Evolutionary conservation across 2,113 vertebrate species (phyloP).

Genomic region (Dascyllus trimaculatus): DNA sequence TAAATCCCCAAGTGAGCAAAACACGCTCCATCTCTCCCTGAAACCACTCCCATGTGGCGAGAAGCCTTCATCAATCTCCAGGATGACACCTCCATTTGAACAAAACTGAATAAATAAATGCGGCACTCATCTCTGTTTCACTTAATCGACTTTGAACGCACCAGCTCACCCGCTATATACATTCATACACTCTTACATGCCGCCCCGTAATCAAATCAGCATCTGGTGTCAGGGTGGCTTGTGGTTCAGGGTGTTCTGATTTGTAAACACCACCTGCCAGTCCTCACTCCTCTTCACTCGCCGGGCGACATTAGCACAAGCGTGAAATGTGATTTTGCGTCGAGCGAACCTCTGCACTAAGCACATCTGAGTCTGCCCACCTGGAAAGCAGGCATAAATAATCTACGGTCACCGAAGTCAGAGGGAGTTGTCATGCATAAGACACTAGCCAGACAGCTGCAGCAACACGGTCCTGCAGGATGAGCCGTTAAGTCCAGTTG

Average conservation of each 20-base stretch:
- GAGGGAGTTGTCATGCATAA: constrained; percentile 55
- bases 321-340: constrained; percentile 77
- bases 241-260: constrained; percentile 69
- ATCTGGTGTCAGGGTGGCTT: constrained; percentile 67
- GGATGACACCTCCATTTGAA: constrained; percentile 37
- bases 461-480: constrained; percentile 21
- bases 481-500: constrained; percentile 10
- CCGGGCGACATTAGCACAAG: constrained; percentile 65
- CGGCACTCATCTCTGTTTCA: constrained; percentile 54
- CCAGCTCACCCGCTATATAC: constrained; percentile 58
- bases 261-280: constrained; percentile 80
- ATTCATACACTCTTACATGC: constrained; percentile 62
- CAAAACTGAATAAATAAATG: constrained; percentile 39
- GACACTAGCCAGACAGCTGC: constrained; percentile 32
- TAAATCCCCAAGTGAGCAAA: constrained; percentile 1
- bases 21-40: constrained; percentile 8
- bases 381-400: constrained; percentile 72
- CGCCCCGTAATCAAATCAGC: constrained; percentile 75
- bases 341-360: constrained; percentile 60
- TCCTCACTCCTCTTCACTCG: constrained; percentile 62
- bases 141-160: constrained; percentile 59
- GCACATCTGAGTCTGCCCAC: constrained; percentile 65
- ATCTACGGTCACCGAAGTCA: constrained; percentile 66
- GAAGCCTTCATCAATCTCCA: constrained; percentile 28
- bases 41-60: constrained; percentile 20